Base-by-base conservation (phyloP, 2,113 vertebrate genomes). In the Lucifuga dentata region DNA sequence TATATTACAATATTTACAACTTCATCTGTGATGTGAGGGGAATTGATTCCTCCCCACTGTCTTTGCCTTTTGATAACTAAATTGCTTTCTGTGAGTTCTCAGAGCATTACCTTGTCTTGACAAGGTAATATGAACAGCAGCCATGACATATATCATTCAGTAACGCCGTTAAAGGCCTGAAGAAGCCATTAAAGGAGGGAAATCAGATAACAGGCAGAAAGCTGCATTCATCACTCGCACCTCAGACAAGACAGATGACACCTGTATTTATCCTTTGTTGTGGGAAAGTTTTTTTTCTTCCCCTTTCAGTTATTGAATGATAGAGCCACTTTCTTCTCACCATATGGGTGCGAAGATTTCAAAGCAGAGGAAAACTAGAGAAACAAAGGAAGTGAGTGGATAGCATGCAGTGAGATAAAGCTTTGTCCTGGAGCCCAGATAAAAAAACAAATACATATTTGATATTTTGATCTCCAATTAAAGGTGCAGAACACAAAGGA, bases 81-180 rank as follows among this genome's bases (percentile, higher is more conserved):
- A 81, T 85, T 69, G 65, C 44, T 61, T 72, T 46, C 56, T 46
- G 21, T 12, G 15, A 40, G 36, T 51, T 80, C 20, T 67, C 43
- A 8, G 51, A 55, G 57, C 32, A 56, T 78, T 58, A 70, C 39
- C 78, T 77, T 51, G 70, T 80, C 58, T 56, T 44, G 39, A 83
- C 66, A 76, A 73, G 46, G 17, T 44, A 69, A 8, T 5, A 21
- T 70, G 61, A 43, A 65, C 73, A 23, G 24, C 48, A 35, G 68
- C 50, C n/a, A 3, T 48, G 60, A 63, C 62, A 76, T 72, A 41
- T 66, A 78, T 87, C 73, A 76, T 73, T 88, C 84, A 74, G 61
- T 68, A 44, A 77, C 76, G 53, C 15, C 26, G 56, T 71, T 79
- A 65, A 57, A 79, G 45, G 49, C 72, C 53, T 52, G 35, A 57